Conservation (phyloP, 2,113 vertebrate species). For the Lipotes vexillifer region DNA sequence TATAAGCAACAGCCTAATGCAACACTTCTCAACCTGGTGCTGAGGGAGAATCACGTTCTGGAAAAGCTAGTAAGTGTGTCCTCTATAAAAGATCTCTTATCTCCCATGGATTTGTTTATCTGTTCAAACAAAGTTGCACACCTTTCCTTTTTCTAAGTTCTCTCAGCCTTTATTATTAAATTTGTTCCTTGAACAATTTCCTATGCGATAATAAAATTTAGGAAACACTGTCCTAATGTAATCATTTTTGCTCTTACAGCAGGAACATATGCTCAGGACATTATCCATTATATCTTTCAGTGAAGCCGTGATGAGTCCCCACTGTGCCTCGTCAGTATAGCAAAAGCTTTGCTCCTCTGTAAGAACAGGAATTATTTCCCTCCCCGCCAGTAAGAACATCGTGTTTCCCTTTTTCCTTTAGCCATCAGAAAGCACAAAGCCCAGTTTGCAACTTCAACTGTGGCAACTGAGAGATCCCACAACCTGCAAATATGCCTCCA, state of each 20-base stretch:
- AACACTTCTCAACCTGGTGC: background rate
- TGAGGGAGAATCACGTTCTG: background rate
- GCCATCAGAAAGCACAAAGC: background rate
- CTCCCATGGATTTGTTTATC: background rate
- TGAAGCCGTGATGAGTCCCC: background rate
- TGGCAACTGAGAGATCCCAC: background rate
- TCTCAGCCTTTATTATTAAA: background rate
- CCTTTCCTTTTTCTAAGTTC: background rate
- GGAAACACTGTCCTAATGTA: background rate
- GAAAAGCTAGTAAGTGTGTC: background rate
- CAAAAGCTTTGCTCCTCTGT: background rate
- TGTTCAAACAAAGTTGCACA: background rate
- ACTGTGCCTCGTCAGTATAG: background rate
- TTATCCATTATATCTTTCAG: background rate
- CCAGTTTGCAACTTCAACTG: background rate
- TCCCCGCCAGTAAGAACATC: background rate
- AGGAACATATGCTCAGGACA: background rate
- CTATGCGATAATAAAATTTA: background rate
- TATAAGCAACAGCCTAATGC: background rate
- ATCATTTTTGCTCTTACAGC: background rate
- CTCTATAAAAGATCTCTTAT: background rate
- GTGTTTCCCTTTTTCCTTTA: background rate
- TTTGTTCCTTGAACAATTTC: background rate
- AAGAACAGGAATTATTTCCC: background rate
- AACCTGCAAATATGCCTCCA: background rate